Evolutionary conservation across 2,113 vertebrate genomes (phyloP), one percentile per base, ranked within the genome.

Genomic region (Trinectes maculatus): DNA sequence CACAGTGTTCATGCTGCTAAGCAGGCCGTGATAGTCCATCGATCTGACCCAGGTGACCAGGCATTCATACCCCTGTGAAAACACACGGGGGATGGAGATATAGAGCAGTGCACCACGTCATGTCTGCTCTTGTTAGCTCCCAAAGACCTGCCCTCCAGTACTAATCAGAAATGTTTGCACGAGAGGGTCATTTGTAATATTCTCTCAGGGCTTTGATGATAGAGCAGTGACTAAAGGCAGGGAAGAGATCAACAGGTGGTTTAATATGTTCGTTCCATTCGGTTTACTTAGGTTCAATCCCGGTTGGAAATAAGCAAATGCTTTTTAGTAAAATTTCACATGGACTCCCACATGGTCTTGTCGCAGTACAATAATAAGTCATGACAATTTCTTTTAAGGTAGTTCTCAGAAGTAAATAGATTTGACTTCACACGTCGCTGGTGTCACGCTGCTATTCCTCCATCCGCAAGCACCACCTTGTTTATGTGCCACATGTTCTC

Each of bases 181-280:
- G 85, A 84, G 81, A 71, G 83, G 62, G 39, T 83, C 84, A 85
- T 90, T 88, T 87, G 79, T 80, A 79, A 85, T 83, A 70, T 83
- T 85, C 75, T 28, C 74, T 59, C 40, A 60, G 72, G 73, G 64
- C 71, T 79, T 79, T 80, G 28, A 70, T 71, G 72, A 71, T 70
- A 63, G 39, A 82, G 63, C 65, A 75, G 56, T 66, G 36, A 79
- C 71, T 71, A 83, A 80, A 66, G 74, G 54, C 70, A 62, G 64
- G 55, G 64, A 62, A 36, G 26, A 69, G 58, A 72, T 61, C 60
- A 63, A 26, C 28, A 4, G 31, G 58, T 76, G 79, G 53, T 70
- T 76, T 74, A 75, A 24, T 36, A 74, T 75, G 44, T 16, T 44
- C 26, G 40, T 60, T 66, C 29, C 10, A 31, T 40, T 56, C 57